Conservation (phyloP, 2,888 invertebrate species). For the Ophonus ardosiacus region DNA sequence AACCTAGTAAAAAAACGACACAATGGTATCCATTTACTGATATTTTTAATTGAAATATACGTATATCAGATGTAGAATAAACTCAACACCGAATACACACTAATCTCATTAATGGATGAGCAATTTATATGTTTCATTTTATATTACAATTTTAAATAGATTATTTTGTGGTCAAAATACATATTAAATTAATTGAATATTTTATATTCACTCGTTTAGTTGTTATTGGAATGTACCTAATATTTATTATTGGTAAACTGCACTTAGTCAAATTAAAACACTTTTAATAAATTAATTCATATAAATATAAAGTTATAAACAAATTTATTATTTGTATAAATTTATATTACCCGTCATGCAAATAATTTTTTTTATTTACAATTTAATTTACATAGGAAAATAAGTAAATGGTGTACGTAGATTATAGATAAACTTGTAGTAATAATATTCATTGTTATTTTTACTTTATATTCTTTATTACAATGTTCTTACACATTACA, state of each 20-base stretch:
- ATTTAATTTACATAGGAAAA: no score
- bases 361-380: no score
- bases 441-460: no score
- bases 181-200: slow-evolving; percentile 27
- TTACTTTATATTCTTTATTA: no score
- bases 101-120: background rate
- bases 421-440: no score
- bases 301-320: background rate
- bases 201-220: background rate
- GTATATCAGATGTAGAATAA: background rate
- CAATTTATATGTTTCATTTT: background rate
- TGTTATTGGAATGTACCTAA: background rate
- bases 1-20: no score
- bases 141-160: background rate
- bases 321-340: background rate
- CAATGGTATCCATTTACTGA: no score
- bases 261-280: background rate
- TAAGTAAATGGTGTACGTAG: no score
- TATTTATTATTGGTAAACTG: background rate
- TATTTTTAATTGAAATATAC: no score
- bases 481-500: no score
- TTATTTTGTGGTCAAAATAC: background rate
- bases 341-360: background rate
- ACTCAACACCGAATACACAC: background rate
- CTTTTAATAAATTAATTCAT: background rate